Evolutionary conservation across 2,888 invertebrate genomes (phyloP), one percentile per base, ranked within the genome.

Genomic region (Chymomyza procnemis): DNA sequence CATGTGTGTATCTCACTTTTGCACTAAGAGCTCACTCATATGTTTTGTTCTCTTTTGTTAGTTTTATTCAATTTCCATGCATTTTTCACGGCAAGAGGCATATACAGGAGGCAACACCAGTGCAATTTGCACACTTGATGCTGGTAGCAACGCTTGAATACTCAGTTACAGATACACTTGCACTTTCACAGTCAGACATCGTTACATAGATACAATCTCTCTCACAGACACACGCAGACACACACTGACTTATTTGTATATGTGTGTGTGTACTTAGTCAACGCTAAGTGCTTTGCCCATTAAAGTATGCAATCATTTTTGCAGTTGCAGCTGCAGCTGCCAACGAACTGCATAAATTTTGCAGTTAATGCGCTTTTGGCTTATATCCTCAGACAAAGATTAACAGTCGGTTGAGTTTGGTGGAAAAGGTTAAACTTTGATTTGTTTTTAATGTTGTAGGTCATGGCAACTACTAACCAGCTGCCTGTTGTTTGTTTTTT

Each of bases 241-340:
- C 19, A 4, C 50, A 50, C 12, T 41, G n/a, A n/a, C 12, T 41
- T 41, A 41, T 41, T 41, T 41, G 12, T 41, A 41, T 41, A 41
- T 41, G 9, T 41, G 12, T 41, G 12, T 41, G 34, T 41, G 12
- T 41, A 16, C 57, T 18, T 34, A 22, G 57, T 57, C 57, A 57
- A 16, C 47, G 21, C 75, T 85, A 83, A 83, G 83, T 85, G 85
- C 85, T 75, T 69, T 65, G 77, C 82, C 85, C 82, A 83, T 85
- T 83, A 82, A 83, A 85, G 83, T 82, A 79, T 85, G 83, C 85
- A 83, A 83, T 83, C 85, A 75, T 85, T 83, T 41, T 83, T 77
- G 80, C 69, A 77, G 77, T 75, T 75, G 72, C 46, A 14, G 26
- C 5, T 19, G 16, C 41, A 50, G 59, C 59, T 47, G 16, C 9